Conservation (phyloP, 1,140 invertebrate species). For the Monomorium pharaonis region DNA sequence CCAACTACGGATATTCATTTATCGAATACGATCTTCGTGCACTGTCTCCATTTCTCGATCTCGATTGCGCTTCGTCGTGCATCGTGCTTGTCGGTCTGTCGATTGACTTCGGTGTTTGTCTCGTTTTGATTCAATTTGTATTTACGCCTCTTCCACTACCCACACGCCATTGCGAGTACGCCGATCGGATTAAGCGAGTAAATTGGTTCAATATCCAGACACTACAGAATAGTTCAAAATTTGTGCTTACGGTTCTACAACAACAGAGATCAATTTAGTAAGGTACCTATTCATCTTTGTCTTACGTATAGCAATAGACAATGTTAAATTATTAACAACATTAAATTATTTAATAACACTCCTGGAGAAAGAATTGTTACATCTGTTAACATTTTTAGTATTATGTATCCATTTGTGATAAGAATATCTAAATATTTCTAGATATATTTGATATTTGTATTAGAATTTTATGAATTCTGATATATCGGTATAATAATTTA, state of each 20-base stretch:
- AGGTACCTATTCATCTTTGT: not conserved
- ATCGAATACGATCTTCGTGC: conserved; percentile 30
- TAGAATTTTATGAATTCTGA: not conserved
- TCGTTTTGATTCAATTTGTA: conserved; percentile 60
- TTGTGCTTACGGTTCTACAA: not conserved
- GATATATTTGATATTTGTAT: not conserved
- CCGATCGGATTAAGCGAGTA: conserved; percentile 43
- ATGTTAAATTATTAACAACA: not conserved
- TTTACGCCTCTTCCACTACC: conserved; percentile 32
- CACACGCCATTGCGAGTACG: conserved; percentile 1
- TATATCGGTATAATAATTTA: not conserved
- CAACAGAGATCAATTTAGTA: not conserved
- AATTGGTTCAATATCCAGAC: not conserved
- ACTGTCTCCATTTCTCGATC: not conserved
- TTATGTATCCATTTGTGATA: not conserved
- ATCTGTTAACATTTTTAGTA: not conserved
- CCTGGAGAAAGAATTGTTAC: not conserved
- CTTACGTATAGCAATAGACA: not conserved
- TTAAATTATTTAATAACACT: not conserved
- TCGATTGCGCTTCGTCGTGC: conserved; percentile 15
- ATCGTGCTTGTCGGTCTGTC: conserved; percentile 18
- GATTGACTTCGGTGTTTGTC: conserved; percentile 58
- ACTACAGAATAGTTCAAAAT: not conserved
- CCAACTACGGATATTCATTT: conserved; percentile 39
- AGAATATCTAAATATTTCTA: not conserved